Evolutionary conservation across 2,113 vertebrate genomes (phyloP).

Genomic region (Etheostoma spectabile): DNA sequence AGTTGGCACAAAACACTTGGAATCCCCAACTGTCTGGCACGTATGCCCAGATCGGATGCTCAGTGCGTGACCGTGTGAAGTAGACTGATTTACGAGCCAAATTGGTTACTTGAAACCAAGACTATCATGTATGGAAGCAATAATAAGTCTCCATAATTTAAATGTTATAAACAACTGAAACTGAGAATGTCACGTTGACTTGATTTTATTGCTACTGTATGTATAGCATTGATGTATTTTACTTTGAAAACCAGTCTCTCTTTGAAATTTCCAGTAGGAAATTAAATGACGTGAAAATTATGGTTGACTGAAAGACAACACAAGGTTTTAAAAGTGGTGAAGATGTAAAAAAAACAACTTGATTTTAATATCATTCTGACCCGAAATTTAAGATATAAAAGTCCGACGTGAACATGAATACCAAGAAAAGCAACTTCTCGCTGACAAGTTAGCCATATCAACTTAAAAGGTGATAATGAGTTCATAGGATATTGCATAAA

Average conservation of each 20-base stretch:
- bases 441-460: not conserved
- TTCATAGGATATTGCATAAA: too few relatives aligned
- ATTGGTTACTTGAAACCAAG: not conserved
- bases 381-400: not conserved
- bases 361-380: too few relatives aligned
- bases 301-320: too few relatives aligned
- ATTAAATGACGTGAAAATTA: too few relatives aligned
- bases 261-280: not conserved
- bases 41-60: not conserved
- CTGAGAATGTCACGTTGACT: not conserved
- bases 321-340: too few relatives aligned
- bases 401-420: not conserved
- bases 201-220: not conserved
- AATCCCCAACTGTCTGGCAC: constrained; percentile 5
- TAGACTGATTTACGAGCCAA: not conserved
- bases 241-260: not conserved
- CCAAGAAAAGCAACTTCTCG: not conserved
- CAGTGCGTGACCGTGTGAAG: not conserved
- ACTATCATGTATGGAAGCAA: not conserved
- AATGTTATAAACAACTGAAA: not conserved
- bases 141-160: not conserved
- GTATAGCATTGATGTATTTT: not conserved
- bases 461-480: not conserved
- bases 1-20: not conserved
- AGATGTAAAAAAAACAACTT: too few relatives aligned